Base-by-base conservation (phyloP, 2,113 vertebrate genomes). In the Antidorcas marsupialis region DNA sequence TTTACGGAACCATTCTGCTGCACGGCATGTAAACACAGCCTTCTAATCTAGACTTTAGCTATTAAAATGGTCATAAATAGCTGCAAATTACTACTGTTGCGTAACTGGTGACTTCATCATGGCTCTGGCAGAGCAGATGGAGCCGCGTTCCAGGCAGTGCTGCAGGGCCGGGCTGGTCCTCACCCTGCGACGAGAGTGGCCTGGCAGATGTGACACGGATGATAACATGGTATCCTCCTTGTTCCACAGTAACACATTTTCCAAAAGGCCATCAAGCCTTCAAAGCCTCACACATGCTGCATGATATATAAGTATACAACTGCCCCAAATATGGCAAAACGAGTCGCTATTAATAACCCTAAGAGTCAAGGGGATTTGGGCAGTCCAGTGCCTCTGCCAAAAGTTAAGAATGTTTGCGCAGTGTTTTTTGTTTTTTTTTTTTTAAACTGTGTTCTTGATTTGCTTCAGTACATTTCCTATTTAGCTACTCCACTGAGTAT, bases 341-440 rank as follows among this genome's bases (percentile, higher is more conserved):
- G 57, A 94, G 39, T 87, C 83, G 28, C 97, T 97, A 95, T 96
- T 95, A 98, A 98, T 97, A 98, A 97, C 87, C 83, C 92, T 50
- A 59, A 94, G 81, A 91, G 96, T 50, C 94, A 28, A 59, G 91
- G 88, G 60, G 86, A 96, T 93, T 96, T 86, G 92, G 59, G 57
- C 92, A 79, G 78, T 59, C 57, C 64, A 28, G 47, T 50, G 33
- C 53, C 78, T 95, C 91, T 97, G 97, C 96, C 97, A 94, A 94
- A 95, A 97, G 95, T 96, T 84, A 92, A 95, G 96, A 97, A 91
- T 94, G 82, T 98, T 98, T 98, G 78, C 93, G 94, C 78, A 47
- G 93, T 53, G 71, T 76, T 95, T 85, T 95, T 50, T n/a, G n/a
- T 92, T 92, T 87, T 95, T 50, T 88, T 85, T 88, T 82, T 71